Percentiles rank a stretch among this genome's conserved stretches.
These are phyloP conservation scores for Hypolimnas misippus DNA, from an alignment of 2,888 invertebrate genomes.

Conservation along the genomic window DNA sequence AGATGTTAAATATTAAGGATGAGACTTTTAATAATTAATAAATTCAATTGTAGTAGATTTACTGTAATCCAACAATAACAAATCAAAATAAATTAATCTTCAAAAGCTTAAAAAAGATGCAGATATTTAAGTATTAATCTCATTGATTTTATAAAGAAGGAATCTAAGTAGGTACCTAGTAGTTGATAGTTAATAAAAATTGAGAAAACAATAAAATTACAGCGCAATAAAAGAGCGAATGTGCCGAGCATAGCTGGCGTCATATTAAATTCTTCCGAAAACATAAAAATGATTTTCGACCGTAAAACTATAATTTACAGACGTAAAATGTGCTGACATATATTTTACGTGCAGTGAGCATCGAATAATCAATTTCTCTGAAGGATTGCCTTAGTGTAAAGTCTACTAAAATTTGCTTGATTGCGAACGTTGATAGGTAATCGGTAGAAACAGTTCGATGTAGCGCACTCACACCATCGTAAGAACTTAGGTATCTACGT, in stretches of 20 bases:
- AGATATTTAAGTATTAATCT: too few species aligned
- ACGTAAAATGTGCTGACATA: constrained; percentile 83
- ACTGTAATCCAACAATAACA: too few species aligned
- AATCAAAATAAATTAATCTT: too few species aligned
- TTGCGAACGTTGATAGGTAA: constrained; percentile 34
- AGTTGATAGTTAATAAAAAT: constrained; percentile 84
- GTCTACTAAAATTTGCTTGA: constrained; percentile 39
- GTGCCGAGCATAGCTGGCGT: constrained; percentile 79
- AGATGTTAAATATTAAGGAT: too few species aligned
- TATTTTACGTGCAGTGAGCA: constrained; percentile 57
- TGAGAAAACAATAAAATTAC: constrained; percentile 84
- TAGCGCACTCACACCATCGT: constrained; percentile 22
- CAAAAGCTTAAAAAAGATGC: too few species aligned
- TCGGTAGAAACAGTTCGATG: constrained; percentile 33
- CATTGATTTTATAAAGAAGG: constrained; percentile 12
- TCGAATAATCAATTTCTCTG: constrained; percentile 33
- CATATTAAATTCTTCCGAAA: constrained; percentile 84
- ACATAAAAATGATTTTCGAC: constrained; percentile 84
- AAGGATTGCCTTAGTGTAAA: constrained; percentile 38
- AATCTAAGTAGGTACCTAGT: constrained; percentile 42
- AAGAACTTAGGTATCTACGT: constrained; percentile 16
- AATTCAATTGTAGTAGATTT: too few species aligned
- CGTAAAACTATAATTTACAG: constrained; percentile 85
- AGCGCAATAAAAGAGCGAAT: constrained; percentile 81
- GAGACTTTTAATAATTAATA: too few species aligned